These are phyloP conservation scores for Ctenopoma multispine DNA, from an alignment of 2,797 vertebrate genomes.

Conservation along the genomic window DNA sequence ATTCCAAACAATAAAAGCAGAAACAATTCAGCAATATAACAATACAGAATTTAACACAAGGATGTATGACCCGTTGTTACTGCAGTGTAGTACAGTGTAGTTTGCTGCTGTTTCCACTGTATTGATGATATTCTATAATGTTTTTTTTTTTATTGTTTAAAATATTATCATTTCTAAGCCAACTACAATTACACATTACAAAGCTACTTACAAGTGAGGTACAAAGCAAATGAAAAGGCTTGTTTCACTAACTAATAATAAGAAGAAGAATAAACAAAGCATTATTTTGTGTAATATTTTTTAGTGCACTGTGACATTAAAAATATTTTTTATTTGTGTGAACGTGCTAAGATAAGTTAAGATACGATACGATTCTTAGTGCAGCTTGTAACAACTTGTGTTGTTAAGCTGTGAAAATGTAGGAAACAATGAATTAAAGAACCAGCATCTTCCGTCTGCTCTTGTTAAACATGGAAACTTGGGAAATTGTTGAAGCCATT, in stretches of 20 bases:
- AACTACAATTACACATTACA: no score
- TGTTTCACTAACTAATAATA: no score
- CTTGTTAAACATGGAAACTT: neutral
- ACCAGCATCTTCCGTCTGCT: conserved; percentile 5
- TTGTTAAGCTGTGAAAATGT: neutral
- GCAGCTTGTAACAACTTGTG: no score
- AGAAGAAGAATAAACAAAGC: no score
- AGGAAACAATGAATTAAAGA: conserved; percentile 16
- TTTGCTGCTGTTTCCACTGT: conserved; percentile 4
- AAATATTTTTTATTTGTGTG: no score
- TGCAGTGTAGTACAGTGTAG: neutral
- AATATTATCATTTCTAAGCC: neutral
- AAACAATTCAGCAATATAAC: conserved; percentile 4
- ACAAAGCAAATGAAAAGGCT: no score
- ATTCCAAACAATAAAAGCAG: neutral
- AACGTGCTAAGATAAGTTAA: no score
- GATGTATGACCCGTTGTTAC: neutral
- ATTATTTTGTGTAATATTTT: no score
- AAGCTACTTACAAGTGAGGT: no score
- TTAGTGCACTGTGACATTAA: no score
- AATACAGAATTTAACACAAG: neutral
- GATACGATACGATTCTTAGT: no score
- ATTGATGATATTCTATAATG: neutral
- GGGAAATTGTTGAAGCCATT: conserved; percentile 10
- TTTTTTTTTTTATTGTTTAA: neutral